Percentiles rank a stretch among this genome's conserved stretches.
These are phyloP conservation scores for Pterocles burchelli DNA, from an alignment of 2,113 vertebrate genomes.

Conservation along the genomic window DNA sequence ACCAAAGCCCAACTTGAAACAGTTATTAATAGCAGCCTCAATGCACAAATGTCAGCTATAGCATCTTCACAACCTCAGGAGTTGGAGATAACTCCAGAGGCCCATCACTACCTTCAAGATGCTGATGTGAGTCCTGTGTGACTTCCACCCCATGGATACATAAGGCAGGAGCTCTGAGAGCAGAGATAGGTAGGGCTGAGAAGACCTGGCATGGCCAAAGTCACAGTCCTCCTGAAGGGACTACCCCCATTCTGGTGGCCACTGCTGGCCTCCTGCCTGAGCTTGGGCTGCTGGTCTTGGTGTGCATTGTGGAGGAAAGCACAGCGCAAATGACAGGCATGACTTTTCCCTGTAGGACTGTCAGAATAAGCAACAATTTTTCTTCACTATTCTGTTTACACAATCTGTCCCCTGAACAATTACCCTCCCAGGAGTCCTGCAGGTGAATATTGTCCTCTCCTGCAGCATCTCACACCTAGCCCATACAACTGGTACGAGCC, in stretches of 20 bases:
- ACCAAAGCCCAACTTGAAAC: neutral
- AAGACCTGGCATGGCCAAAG: neutral
- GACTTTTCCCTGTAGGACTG: neutral
- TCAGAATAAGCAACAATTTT: neutral
- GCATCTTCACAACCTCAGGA: neutral
- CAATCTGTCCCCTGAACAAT: neutral
- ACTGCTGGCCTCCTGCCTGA: neutral
- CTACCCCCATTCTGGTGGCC: neutral
- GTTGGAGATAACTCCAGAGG: neutral
- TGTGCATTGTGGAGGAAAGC: neutral
- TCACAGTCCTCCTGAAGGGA: neutral
- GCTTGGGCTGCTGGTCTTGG: neutral
- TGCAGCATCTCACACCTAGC: rapidly evolving
- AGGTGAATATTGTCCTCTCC: neutral
- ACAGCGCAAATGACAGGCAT: neutral
- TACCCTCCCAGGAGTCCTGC: neutral
- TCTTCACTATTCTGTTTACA: neutral
- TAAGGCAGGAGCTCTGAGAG: neutral
- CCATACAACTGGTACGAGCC: neutral
- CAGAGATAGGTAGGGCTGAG: neutral
- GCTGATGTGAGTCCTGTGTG: neutral
- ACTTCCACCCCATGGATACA: neutral
- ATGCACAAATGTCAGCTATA: neutral
- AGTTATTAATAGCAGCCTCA: neutral
- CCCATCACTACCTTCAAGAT: neutral